Evolutionary conservation across 2,888 invertebrate species (phyloP).

Genomic region (Acheta domesticus): DNA sequence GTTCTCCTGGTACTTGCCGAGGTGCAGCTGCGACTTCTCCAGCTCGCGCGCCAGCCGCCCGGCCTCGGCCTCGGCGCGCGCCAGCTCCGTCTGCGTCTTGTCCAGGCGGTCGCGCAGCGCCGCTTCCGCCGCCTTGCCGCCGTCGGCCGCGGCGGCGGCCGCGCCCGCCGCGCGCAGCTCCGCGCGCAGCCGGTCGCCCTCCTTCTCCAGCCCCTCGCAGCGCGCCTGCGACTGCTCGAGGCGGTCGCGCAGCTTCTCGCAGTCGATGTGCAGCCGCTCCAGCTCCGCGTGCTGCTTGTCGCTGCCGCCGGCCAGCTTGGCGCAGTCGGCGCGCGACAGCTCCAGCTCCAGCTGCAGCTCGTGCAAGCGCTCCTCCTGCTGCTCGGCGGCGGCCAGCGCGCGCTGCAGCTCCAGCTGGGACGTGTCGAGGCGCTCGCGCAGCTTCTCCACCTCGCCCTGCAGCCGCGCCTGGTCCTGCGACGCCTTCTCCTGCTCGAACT

Average conservation of each 20-base stretch:
- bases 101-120: constrained; percentile 79
- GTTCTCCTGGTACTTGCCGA: constrained; percentile 78
- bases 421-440: constrained; percentile 71
- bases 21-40: constrained; percentile 79
- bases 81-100: constrained; percentile 55
- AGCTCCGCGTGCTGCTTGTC: constrained; percentile 77
- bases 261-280: constrained; percentile 81
- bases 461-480: constrained; percentile 55
- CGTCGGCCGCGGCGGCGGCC: constrained; percentile 39
- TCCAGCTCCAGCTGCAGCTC: constrained; percentile 79
- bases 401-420: constrained; percentile 72
- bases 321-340: constrained; percentile 71
- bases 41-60: constrained; percentile 79
- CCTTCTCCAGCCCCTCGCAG: constrained; percentile 65
- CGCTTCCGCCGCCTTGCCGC: constrained; percentile 47
- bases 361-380: constrained; percentile 70
- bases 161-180: constrained; percentile 55
- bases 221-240: constrained; percentile 78
- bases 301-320: constrained; percentile 68
- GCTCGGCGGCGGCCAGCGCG: constrained; percentile 59
- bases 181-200: constrained; percentile 71
- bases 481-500: constrained; percentile 68
- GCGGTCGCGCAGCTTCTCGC: constrained; percentile 82
- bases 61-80: constrained; percentile 73
- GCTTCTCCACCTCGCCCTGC: constrained; percentile 61